Evolutionary conservation across 2,888 invertebrate species (phyloP).

Genomic region (Leucania comma): DNA sequence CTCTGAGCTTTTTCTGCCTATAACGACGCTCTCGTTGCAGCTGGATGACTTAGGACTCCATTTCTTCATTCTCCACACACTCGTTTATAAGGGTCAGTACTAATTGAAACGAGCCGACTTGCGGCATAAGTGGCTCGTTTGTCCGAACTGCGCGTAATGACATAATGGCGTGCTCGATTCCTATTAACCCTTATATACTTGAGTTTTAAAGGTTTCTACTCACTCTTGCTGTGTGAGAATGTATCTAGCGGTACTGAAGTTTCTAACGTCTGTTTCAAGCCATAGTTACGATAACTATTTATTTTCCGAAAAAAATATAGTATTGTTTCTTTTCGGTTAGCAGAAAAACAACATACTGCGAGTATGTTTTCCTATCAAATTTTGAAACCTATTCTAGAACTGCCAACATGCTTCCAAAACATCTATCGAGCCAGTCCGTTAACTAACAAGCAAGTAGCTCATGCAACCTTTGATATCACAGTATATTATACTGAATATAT

Average conservation of each 20-base stretch:
- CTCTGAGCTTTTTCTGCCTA: neutral
- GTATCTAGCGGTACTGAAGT: neutral
- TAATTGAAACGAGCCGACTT: slow-evolving; percentile 63
- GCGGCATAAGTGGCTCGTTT: slow-evolving; percentile 60
- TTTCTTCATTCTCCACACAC: slow-evolving; percentile 13
- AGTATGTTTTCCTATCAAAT: too few relatives aligned
- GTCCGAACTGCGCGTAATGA: slow-evolving; percentile 66
- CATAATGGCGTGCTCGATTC: slow-evolving; percentile 68
- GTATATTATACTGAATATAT: slow-evolving; percentile 3
- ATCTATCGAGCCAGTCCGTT: too few relatives aligned
- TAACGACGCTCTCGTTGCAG: neutral
- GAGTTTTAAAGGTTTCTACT: slow-evolving; percentile 27
- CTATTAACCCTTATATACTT: slow-evolving; percentile 57
- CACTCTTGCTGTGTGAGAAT: slow-evolving; percentile 15
- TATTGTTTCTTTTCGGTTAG: too few relatives aligned
- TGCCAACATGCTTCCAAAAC: too few relatives aligned
- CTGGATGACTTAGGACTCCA: slow-evolving; percentile 2
- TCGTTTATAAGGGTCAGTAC: slow-evolving; percentile 34
- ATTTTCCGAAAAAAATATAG: too few relatives aligned
- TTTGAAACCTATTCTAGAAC: too few relatives aligned
- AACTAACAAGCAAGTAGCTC: too few relatives aligned
- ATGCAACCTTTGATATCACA: too few relatives aligned
- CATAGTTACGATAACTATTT: too few relatives aligned
- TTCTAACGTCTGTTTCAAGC: neutral
- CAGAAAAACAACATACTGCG: too few relatives aligned